phyloP scores from a whole-genome alignment of 2,888 invertebrate species.

The Crocallis elinguaria region DNA sequence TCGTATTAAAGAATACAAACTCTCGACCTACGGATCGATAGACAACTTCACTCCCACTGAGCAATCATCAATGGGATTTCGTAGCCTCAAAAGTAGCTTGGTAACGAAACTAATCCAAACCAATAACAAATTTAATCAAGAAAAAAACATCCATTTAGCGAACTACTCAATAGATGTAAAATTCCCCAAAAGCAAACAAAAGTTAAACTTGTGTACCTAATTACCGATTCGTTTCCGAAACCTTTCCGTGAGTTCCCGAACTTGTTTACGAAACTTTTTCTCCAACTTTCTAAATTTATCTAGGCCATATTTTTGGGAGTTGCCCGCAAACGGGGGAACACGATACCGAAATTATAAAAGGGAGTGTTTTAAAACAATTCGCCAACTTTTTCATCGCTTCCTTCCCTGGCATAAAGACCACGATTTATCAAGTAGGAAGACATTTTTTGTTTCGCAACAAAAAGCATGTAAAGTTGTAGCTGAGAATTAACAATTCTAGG shows the following conservation, averaged over 20 bases:
- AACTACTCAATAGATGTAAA: constrained; percentile 51
- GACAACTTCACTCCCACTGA: no score
- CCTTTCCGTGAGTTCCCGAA: constrained; percentile 56
- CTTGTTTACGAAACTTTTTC: constrained; percentile 62
- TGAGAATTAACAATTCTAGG: constrained; percentile 17
- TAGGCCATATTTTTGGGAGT: constrained; percentile 65
- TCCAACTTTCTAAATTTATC: constrained; percentile 62
- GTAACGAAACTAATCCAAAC: no score
- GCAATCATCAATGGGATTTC: no score
- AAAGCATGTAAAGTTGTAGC: constrained; percentile 32
- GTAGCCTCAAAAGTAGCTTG: no score
- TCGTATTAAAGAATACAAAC: no score
- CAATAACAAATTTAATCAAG: background rate
- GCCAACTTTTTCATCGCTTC: constrained; percentile 63
- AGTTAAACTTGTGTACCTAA: constrained; percentile 64
- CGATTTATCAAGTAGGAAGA: constrained; percentile 60
- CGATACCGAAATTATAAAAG: constrained; percentile 68
- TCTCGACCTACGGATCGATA: no score
- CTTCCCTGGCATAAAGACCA: constrained; percentile 53
- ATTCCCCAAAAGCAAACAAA: constrained; percentile 50
- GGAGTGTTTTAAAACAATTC: constrained; percentile 66
- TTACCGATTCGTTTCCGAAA: constrained; percentile 65
- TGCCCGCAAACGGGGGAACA: constrained; percentile 56
- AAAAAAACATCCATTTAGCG: background rate
- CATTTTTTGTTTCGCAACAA: constrained; percentile 42